Evolutionary conservation across 30 jellyfish, hydroid and myxozoan genomes (phyloP).

Genomic region (Hydractinia echinata): DNA sequence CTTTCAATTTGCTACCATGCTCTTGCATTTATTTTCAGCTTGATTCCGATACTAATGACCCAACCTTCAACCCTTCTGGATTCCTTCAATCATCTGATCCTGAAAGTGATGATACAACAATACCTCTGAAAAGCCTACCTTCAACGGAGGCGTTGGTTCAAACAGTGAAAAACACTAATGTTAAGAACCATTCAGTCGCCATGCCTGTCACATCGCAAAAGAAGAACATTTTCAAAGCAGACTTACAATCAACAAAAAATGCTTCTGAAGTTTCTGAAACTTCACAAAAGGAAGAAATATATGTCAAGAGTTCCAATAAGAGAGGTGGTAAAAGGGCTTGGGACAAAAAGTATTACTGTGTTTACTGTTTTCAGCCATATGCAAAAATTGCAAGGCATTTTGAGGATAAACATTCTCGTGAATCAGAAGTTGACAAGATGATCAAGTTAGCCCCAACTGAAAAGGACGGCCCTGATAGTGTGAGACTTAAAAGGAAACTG

Average conservation of each 20-base stretch:
- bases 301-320: slow-evolving; percentile 5
- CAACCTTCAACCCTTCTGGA: background rate
- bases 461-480: background rate
- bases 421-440: background rate
- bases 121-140: too few relatives aligned
- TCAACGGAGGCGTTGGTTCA: too few relatives aligned
- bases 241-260: background rate
- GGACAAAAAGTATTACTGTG: slow-evolving; percentile 5
- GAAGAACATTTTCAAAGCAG: background rate
- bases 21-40: background rate
- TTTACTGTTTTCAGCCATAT: background rate
- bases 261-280: background rate
- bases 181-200: too few relatives aligned
- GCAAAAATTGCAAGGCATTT: background rate
- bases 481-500: background rate
- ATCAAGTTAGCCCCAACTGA: too few relatives aligned
- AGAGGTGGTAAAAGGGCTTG: background rate
- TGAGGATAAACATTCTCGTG: background rate
- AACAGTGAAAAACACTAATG: too few relatives aligned
- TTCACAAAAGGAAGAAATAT: background rate
- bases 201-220: too few relatives aligned
- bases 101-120: too few relatives aligned
- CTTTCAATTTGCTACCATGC: too few relatives aligned
- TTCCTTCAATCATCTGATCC: too few relatives aligned
- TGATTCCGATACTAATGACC: background rate